Evolutionary conservation across 2,113 vertebrate genomes (phyloP), one percentile per base, ranked within the genome.

Genomic region (Sceloporus undulatus): DNA sequence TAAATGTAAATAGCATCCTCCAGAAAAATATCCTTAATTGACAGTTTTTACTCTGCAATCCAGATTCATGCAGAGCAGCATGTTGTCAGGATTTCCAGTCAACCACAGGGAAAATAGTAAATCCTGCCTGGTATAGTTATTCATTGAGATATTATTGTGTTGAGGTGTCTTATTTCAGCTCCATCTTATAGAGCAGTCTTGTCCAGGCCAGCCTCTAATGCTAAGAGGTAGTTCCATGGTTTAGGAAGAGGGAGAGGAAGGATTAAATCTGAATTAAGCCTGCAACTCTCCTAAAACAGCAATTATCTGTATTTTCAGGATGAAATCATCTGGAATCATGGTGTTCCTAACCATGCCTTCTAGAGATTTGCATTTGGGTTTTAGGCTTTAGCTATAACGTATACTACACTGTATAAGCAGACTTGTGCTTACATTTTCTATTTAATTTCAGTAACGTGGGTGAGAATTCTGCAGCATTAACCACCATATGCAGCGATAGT

Each of bases 151-250:
- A 56, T 54, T 29, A 27, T 80, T 79, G 68, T 86, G 21, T 71
- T 56, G 42, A 71, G 66, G 42, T 86, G 70, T 79, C 48, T 79
- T 52, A 48, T 79, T 86, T 79, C 48, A 59, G 66, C 52, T 73
- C 19, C 42, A 13, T 59, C 48, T 29, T 59, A 80, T 77, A 29
- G 25, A 79, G 14, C 21, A 71, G 48, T 21, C 52, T 71, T 59
- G 48, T 59, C n/a, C 16, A 42, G 16, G 40, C 65, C 21, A 29
- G 11, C 84, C 54, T 76, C 54, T 9, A 74, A 86, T 79, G 68
- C 42, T 68, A 78, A 54, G 9, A 86, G 13, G 76, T 29, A 54
- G 16, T 56, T 87, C 23, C 9, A 48, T 59, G n/a, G 16, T 42
- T 80, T n/a, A 56, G 48, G 48, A 87, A 42, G 42, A 25, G 56